A percentile compares a stretch with the other conserved stretches of the same genome.
These are phyloP conservation scores for Desmophyllum pertusum DNA, from an alignment of 92 coral and sea anemone species.

Conservation along the genomic window DNA sequence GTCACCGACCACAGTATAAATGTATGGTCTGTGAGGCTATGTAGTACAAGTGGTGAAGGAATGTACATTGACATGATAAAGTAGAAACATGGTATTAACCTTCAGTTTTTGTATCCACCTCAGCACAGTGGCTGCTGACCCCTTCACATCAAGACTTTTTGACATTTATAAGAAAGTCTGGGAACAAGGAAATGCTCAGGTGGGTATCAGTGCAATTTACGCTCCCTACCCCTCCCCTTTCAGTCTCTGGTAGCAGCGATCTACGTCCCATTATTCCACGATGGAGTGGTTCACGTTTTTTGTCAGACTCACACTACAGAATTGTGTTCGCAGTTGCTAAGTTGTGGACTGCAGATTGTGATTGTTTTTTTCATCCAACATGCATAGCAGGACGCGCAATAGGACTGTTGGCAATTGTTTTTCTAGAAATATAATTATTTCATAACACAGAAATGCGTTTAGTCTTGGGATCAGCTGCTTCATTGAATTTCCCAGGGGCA, in stretches of 20 bases:
- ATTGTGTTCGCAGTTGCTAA: background rate
- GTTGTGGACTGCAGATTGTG: background rate
- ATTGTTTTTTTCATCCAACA: background rate
- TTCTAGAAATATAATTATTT: too few species aligned
- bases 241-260: background rate
- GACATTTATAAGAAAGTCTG: constrained; percentile 77
- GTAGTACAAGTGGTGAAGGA: too few species aligned
- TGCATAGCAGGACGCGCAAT: too few species aligned
- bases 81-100: background rate
- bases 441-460: too few species aligned
- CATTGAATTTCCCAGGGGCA: too few species aligned
- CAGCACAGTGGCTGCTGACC: constrained; percentile 83
- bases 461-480: too few species aligned
- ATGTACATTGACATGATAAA: background rate
- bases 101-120: background rate
- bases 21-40: too few species aligned
- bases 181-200: constrained; percentile 83
- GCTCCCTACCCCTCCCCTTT: background rate
- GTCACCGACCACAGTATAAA: too few species aligned
- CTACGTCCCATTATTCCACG: background rate
- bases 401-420: too few species aligned
- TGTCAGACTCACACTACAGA: background rate
- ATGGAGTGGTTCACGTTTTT: background rate
- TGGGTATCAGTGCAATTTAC: constrained; percentile 4
- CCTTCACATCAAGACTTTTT: constrained; percentile 75